These are phyloP conservation scores for Neogale vison DNA, from an alignment of 2,113 vertebrate genomes.

Conservation along the genomic window DNA sequence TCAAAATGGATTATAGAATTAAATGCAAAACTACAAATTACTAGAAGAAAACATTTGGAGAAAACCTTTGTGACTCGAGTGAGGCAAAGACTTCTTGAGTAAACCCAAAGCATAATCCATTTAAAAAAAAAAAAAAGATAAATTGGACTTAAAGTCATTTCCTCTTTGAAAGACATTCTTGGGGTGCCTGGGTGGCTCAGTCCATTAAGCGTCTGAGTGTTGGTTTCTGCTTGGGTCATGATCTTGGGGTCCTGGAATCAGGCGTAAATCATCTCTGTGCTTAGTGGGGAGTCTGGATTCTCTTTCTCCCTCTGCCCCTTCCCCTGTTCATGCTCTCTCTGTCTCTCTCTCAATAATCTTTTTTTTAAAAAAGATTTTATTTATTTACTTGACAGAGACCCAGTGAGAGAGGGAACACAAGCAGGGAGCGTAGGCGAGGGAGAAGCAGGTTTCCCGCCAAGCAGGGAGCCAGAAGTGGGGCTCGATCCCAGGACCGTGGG, in stretches of 20 bases:
- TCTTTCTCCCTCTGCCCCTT: background rate
- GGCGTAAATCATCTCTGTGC: background rate
- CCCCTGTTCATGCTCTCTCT: background rate
- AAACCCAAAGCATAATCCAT: background rate
- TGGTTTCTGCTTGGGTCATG: background rate
- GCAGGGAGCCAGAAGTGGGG: too few relatives aligned
- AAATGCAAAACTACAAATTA: background rate
- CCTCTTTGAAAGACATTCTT: background rate
- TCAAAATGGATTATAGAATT: background rate
- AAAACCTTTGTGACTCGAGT: background rate
- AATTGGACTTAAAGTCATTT: background rate
- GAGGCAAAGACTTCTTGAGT: conserved; percentile 10
- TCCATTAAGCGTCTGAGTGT: background rate
- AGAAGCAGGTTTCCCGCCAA: too few relatives aligned
- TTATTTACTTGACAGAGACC: too few relatives aligned
- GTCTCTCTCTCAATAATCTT: background rate
- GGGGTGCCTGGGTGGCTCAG: background rate
- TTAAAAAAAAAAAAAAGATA: too few relatives aligned
- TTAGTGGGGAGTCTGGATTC: background rate
- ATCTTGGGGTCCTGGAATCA: background rate
- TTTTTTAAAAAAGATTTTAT: too few relatives aligned
- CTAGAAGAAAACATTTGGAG: background rate
- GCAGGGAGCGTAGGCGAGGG: too few relatives aligned
- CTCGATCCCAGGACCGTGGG: too few relatives aligned
- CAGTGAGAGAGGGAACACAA: too few relatives aligned